These are phyloP conservation scores for Drosophila insularis DNA, from an alignment of 1,140 invertebrate species.

Conservation along the genomic window DNA sequence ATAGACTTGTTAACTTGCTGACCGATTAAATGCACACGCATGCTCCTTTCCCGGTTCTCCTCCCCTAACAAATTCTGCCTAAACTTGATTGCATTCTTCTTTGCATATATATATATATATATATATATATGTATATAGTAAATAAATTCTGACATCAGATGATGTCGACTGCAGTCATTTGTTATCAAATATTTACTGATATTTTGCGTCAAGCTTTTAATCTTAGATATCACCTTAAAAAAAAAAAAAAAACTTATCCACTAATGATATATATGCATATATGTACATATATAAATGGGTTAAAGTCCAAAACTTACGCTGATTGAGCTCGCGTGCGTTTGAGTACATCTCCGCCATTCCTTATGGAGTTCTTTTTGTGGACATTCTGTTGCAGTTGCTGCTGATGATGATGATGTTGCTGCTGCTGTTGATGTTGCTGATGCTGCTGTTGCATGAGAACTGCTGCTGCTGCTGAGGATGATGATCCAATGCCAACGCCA, in stretches of 20 bases:
- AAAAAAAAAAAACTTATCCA: constrained; percentile 19
- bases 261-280: neutral
- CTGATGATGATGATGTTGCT: constrained; percentile 67
- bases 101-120: no score
- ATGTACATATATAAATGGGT: constrained; percentile 11
- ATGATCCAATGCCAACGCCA: constrained; percentile 73
- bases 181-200: constrained; percentile 43
- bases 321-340: constrained; percentile 87
- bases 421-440: constrained; percentile 82
- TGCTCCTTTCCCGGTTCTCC: no score
- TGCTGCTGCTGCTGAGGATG: constrained; percentile 83
- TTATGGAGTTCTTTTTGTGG: constrained; percentile 87
- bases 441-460: constrained; percentile 82
- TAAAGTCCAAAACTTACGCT: constrained; percentile 84
- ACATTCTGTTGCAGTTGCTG: constrained; percentile 83
- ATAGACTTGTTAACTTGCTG: neutral
- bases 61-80: no score
- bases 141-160: neutral
- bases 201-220: constrained; percentile 35
- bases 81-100: neutral
- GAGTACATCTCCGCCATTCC: constrained; percentile 87
- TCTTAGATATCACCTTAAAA: constrained; percentile 36
- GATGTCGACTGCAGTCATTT: constrained; percentile 28
- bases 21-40: neutral
- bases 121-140: neutral